These are phyloP conservation scores for Cinara cedri DNA, from an alignment of 2,888 invertebrate genomes.

Conservation along the genomic window DNA sequence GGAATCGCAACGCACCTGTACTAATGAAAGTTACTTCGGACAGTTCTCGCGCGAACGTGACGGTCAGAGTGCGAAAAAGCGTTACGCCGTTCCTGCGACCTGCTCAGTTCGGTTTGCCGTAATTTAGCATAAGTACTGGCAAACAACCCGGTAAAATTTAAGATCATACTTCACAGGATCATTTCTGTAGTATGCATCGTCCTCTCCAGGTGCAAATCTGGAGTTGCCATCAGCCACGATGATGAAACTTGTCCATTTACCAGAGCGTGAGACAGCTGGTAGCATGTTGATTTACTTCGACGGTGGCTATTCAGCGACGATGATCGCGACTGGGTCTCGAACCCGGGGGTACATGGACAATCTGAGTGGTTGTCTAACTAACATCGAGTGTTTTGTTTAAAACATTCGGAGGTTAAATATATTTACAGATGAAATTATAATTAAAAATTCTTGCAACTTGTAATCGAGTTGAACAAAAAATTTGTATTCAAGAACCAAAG, in stretches of 20 bases:
- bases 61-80: no score
- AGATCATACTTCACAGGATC: slow-evolving; percentile 56
- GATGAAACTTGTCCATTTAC: slow-evolving; percentile 35
- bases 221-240: slow-evolving; percentile 48
- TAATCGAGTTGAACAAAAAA: no score
- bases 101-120: not conserved
- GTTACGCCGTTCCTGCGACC: no score
- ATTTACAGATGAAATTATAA: no score
- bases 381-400: no score
- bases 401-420: no score
- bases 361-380: slow-evolving; percentile 56
- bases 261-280: slow-evolving; percentile 41
- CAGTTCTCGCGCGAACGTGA: no score
- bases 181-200: slow-evolving; percentile 56
- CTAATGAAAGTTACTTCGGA: no score
- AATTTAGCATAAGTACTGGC: not conserved
- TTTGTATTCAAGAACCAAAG: no score
- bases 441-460: no score
- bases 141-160: not conserved
- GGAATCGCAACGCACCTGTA: no score
- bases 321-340: slow-evolving; percentile 17
- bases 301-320: slow-evolving; percentile 1
- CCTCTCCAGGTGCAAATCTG: slow-evolving; percentile 56
- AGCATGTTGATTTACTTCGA: not conserved
- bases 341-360: slow-evolving; percentile 8